These are phyloP conservation scores for Aldabrachelys gigantea DNA, from an alignment of 2,113 vertebrate species.

Conservation along the genomic window DNA sequence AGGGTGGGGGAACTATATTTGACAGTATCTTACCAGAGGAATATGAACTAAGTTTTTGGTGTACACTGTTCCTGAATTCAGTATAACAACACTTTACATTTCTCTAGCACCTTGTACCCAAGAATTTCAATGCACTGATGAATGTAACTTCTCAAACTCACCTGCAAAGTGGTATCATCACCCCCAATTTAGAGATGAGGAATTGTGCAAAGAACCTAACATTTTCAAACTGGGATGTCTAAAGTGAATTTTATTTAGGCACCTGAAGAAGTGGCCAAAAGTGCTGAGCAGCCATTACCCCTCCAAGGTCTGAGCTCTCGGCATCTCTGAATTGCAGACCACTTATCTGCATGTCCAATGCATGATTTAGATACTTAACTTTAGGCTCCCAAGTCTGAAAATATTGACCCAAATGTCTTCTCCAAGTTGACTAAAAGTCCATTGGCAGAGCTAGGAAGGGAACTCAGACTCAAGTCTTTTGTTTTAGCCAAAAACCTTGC, in stretches of 20 bases:
- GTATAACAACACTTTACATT: not conserved
- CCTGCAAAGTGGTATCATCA: not conserved
- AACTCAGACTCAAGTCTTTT: not conserved
- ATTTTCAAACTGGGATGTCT: not conserved
- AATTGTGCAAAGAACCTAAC: not conserved
- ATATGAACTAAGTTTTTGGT: not conserved
- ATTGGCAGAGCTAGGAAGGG: not conserved
- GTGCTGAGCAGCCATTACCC: not conserved
- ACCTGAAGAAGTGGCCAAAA: not conserved
- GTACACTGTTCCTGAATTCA: not conserved
- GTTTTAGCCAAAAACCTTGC: not conserved
- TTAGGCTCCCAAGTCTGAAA: not conserved
- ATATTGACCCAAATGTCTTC: not conserved
- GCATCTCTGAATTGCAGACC: not conserved
- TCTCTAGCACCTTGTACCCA: not conserved
- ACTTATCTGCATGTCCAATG: not conserved
- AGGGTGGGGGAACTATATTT: not conserved
- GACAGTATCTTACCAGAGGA: not conserved
- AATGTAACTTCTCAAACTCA: not conserved
- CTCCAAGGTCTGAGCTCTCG: not conserved
- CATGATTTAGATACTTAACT: not conserved
- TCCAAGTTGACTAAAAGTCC: not conserved
- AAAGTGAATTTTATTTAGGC: not conserved
- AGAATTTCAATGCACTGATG: not conserved
- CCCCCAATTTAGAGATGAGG: not conserved